Evolutionary conservation across 2,797 vertebrate genomes (phyloP).

Genomic region (Xenentodon cancila): DNA sequence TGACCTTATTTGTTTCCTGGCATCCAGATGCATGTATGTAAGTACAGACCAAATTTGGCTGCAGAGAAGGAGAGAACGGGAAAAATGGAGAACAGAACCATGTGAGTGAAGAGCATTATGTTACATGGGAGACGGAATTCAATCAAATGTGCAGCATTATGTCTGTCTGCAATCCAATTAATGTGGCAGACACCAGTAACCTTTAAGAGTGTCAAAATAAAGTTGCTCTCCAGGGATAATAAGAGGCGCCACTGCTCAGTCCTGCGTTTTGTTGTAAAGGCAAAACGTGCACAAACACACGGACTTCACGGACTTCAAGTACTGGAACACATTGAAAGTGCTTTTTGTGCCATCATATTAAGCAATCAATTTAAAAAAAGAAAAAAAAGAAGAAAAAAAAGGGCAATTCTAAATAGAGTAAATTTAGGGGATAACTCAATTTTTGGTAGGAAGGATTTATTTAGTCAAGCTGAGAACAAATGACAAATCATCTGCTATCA

Average conservation of each 20-base stretch:
- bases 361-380: too few species aligned
- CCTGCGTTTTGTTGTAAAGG: conserved; percentile 22
- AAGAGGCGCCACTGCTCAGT: conserved; percentile 27
- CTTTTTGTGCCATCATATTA: too few species aligned
- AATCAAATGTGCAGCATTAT: conserved; percentile 26
- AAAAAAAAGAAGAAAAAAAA: too few species aligned
- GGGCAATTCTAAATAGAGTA: too few species aligned
- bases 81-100: conserved; percentile 2
- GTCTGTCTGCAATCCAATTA: conserved; percentile 58
- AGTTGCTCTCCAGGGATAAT: conserved; percentile 49
- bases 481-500: too few species aligned
- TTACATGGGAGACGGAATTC: conserved; percentile 27
- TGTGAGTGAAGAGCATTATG: conserved; percentile 9
- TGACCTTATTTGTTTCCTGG: too few species aligned
- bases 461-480: too few species aligned
- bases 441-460: not conserved
- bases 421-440: too few species aligned
- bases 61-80: not conserved
- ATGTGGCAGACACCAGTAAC: conserved; percentile 49
- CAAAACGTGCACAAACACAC: too few species aligned
- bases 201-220: conserved; percentile 56
- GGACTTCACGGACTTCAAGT: conserved; percentile 5
- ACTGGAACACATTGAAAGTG: not conserved
- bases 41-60: not conserved
- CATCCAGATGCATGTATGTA: not conserved